Base-by-base conservation (phyloP, 2,113 vertebrate species). In the Gambusia affinis region DNA sequence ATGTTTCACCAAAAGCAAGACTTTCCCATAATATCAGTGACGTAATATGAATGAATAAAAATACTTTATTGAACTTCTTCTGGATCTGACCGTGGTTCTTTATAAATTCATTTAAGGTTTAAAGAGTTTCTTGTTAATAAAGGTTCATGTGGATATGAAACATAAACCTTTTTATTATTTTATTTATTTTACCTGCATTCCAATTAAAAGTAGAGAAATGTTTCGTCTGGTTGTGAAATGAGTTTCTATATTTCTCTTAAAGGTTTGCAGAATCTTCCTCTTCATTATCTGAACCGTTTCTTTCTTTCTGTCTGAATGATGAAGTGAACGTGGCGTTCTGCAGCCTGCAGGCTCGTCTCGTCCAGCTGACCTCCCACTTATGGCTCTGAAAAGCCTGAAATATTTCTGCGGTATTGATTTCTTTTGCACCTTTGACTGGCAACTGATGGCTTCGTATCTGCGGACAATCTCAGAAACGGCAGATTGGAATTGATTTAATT, bases 401-500 rank as follows among this genome's bases (percentile, higher is more conserved):
- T 63, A 74, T 75, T 84, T 86, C 63, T 78, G 84, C 75, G 1
- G 75, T 67, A 83, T 83, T 31, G 82, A 87, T 72, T 51, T 73
- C n/a, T 61, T 47, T 42, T 14, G 0, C n/a, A 3, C 60, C 29
- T 75, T 30, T 42, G 27, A 80, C 69, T 47, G 51, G 29, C 51
- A 60, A 64, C 70, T 28, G 30, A 15, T 71, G 73, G 61, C 75
- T 86, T 70, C 74, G 62, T 66, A 35, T 81, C 64, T 60, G 2
- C 39, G 29, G 19, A 80, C 81, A 73, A 65, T 68, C 47, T 72
- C 33, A 76, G 70, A 81, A 85, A 80, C 82, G 73, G 73, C 71
- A 81, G 79, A 87, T 86, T 83, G 67, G 61, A 70, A 88, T 85
- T 78, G 82, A 88, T 87, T 83, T 4, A n/a, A 35, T 37, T 71